Conservation (phyloP, 2,113 vertebrate genomes). For the Lonchura striata region DNA sequence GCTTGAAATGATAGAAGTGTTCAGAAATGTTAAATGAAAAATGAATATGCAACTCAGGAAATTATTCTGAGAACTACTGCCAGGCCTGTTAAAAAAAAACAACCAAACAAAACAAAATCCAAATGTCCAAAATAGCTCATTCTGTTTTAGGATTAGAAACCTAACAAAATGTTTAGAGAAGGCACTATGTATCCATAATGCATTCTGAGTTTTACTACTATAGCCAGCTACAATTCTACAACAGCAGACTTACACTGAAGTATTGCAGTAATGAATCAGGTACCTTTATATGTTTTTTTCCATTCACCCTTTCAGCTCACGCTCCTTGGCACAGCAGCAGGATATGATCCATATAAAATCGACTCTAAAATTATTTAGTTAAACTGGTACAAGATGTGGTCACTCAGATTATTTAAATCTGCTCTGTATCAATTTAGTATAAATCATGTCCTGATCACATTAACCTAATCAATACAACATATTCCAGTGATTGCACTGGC, state of each 20-base stretch:
- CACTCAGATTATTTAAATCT: neutral
- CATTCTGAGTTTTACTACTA: conserved; percentile 1
- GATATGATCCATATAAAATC: neutral
- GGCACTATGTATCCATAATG: neutral
- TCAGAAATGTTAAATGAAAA: conserved; percentile 61
- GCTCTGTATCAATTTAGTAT: neutral
- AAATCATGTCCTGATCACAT: conserved; percentile 28
- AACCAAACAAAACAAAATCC: neutral
- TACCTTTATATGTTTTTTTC: conserved; percentile 7
- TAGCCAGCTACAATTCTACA: neutral
- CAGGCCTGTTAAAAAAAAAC: neutral
- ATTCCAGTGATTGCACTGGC: neutral
- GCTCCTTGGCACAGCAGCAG: neutral
- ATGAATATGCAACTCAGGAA: conserved; percentile 45
- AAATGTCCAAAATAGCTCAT: neutral
- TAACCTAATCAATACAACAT: conserved; percentile 1
- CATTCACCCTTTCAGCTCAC: neutral
- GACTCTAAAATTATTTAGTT: neutral
- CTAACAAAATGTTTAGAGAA: conserved; percentile 53
- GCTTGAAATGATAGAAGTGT: conserved; percentile 44
- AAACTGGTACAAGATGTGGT: neutral
- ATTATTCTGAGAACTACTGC: conserved; percentile 41
- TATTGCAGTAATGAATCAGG: neutral
- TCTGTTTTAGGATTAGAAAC: conserved; percentile 17
- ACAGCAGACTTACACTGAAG: neutral